Percentiles rank a stretch among this genome's conserved stretches.
phyloP scores from a whole-genome alignment of 2,113 vertebrate genomes.

The Esox niger region DNA sequence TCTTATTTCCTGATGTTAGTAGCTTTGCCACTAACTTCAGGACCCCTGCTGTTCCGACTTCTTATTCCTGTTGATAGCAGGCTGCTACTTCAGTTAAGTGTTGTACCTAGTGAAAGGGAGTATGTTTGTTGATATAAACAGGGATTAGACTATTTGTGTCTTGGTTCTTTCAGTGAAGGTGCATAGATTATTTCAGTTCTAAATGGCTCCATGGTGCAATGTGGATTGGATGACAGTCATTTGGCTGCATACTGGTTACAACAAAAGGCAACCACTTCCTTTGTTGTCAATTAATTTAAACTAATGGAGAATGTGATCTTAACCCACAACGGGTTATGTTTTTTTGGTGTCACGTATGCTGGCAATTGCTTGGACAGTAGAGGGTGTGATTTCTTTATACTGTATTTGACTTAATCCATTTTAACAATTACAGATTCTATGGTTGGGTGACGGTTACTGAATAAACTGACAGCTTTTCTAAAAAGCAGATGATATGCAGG shows the following conservation, averaged over 20 bases:
- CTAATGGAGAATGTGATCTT: conserved; percentile 9
- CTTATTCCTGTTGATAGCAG: background rate
- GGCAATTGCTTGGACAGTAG: background rate
- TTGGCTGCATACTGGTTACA: background rate
- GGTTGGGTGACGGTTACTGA: conserved; percentile 8
- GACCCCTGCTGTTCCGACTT: background rate
- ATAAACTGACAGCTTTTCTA: conserved; percentile 29
- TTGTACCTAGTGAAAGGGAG: background rate
- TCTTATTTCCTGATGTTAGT: background rate
- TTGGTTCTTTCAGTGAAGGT: background rate
- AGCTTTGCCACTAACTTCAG: background rate
- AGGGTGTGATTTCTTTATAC: conserved; percentile 9
- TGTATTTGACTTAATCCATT: conserved; percentile 19
- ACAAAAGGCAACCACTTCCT: background rate
- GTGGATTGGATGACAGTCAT: background rate
- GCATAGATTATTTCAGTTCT: background rate
- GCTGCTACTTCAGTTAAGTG: background rate
- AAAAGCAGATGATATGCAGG: conserved; percentile 12
- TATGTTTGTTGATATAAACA: background rate
- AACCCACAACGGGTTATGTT: background rate
- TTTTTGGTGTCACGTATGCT: conserved; percentile 1
- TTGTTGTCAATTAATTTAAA: background rate
- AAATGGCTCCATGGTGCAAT: conserved; percentile 7
- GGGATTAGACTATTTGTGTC: background rate
- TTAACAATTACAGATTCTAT: background rate